Evolutionary conservation across 2,888 invertebrate species (phyloP).

Genomic region (Metallyticus violacea): DNA sequence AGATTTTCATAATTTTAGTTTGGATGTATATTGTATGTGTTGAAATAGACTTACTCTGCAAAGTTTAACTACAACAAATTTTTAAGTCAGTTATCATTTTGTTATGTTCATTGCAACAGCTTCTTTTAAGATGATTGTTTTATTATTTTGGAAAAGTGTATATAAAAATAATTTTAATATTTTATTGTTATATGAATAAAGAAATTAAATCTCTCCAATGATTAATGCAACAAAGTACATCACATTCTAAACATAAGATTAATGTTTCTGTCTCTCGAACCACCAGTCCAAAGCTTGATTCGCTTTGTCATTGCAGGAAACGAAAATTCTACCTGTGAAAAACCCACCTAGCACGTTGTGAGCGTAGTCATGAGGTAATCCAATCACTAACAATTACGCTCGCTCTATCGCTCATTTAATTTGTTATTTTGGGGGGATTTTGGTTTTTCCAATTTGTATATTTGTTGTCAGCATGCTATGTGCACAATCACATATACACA

Average conservation of each 20-base stretch:
- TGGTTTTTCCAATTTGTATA: conserved; percentile 17
- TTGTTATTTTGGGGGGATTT: conserved; percentile 1
- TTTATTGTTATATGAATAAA: background rate
- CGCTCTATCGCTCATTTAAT: conserved; percentile 19
- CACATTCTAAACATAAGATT: background rate
- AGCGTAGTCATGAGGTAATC: conserved; percentile 28
- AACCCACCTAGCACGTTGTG: conserved; percentile 31
- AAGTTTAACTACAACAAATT: background rate
- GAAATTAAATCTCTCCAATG: background rate
- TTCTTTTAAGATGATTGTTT: background rate
- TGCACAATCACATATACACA: conserved; percentile 14
- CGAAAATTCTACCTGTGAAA: conserved; percentile 41
- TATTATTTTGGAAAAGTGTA: background rate
- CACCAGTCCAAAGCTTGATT: conserved; percentile 24
- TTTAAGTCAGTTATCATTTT: background rate
- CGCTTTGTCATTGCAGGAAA: conserved; percentile 39
- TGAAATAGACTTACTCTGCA: background rate
- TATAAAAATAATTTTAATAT: background rate
- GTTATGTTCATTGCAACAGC: background rate
- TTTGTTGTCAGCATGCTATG: conserved; percentile 16
- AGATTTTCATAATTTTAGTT: background rate
- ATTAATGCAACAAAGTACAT: background rate
- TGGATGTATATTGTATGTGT: background rate
- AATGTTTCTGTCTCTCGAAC: background rate
- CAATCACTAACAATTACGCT: conserved; percentile 25